Base-by-base conservation (phyloP, 2,888 invertebrate species). In the Sphinx pinastri region DNA sequence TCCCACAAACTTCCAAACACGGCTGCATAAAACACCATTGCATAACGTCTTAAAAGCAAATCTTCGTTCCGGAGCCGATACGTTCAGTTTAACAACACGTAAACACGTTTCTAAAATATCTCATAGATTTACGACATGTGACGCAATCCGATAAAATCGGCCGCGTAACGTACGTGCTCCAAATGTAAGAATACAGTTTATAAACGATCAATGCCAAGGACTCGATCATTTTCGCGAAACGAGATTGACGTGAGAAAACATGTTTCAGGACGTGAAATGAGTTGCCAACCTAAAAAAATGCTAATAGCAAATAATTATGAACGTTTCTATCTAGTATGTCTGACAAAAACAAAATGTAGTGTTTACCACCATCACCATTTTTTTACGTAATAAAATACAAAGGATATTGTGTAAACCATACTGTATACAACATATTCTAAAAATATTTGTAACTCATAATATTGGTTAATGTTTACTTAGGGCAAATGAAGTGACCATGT, bases 41-140 rank as follows among this genome's bases (percentile, higher is more conserved):
- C 63, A 63, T 49, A 63, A 63, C 49, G 47, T 4, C 19, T 63
- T 63, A 63, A 63, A 63, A 63, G 63, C 63, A 63, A 63, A 63
- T 63, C 19, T 63, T 19, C 49, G 63, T 63, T 19, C 63, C 63
- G 49, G 19, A 63, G 19, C 49, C 49, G 63, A 63, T 63, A 63
- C 63, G 19, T 63, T 49, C 63, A 47, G 63, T 63, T 63, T 63
- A 47, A 63, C 63, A 25, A 63, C 49, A 63, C 19, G 63, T 63
- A 63, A 63, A 63, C 63, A 63, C 49, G 63, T 63, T 63, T 63
- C 63, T 49, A 63, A 63, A 63, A 63, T 63, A 63, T 63, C 63
- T 63, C 63, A 63, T 63, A 63, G 63, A 63, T 63, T 63, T 63
- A 63, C 63, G 63, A 49, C 63, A 19, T 63, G 47, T 63, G 63